Base-by-base conservation (phyloP, 1,140 invertebrate species). In the Coboldia fuscipes region DNA sequence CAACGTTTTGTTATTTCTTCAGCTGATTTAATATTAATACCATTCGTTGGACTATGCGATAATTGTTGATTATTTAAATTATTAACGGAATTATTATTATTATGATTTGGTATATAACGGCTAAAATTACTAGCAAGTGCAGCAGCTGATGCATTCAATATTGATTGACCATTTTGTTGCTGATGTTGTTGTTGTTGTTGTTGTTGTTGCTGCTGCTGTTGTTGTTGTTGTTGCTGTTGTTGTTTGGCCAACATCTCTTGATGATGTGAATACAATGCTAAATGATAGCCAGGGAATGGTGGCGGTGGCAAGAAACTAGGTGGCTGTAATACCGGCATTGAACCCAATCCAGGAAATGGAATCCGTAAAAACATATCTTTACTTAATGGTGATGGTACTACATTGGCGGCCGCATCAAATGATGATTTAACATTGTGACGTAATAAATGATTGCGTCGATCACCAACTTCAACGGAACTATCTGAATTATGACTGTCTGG, bases 401-500 rank as follows among this genome's bases (percentile, higher is more conserved):
- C 43, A 45, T 40, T 26, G 57, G 45, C 46, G 38, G 7, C 49
- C 40, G 21, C 19, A 26, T 33, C 14, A 23, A 33, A 6, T 30
- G 29, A 15, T 37, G 12, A 16, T 22, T 4, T 24, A n/a, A 19
- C 5, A 13, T 33, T 19, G 30, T 13, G 29, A 35, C 22, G 28
- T 8, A 51, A 29, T 20, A 50, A 30, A 0, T 48, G 35, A 43
- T 45, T 41, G 16, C 60, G 47, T 28, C 62, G 51, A 30, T 69
- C 68, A 15, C 60, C 61, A 17, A 71, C 56, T 43, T 74, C 70
- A 13, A 72, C 57, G 0, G 70, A 73, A 7, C 72, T 75, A 37
- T 76, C 75, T 30, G 75, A 79, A 41, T 75, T 75, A 38, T 77
- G 72, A 0, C 74, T 77, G 36, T 78, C 76, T 0, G 75, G 75